Evolutionary conservation across 2,797 vertebrate genomes (phyloP), one percentile per base, ranked within the genome.

Genomic region (Toxotes lorentzi): DNA sequence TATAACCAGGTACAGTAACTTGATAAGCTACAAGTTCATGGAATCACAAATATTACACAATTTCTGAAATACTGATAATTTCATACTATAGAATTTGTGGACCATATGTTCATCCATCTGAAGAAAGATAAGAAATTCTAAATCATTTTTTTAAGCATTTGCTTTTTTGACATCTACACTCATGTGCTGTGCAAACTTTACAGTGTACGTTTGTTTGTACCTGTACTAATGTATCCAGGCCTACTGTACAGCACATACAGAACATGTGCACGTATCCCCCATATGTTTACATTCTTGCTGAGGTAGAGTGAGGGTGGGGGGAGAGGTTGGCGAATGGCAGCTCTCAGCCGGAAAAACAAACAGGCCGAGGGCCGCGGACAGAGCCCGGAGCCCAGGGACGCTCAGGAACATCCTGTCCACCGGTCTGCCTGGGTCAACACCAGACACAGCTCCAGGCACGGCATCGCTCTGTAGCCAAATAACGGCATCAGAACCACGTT

Each of bases 331-430:
- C 1, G 23, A 64, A 70, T 62, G 75, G 82, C 63, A 63, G 78
- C 87, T 86, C 79, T 78, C 78, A 89, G 78, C 72, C 72, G 88
- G 93, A 93, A 95, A 95, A 94, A 94, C 92, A 95, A 96, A 95
- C 92, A 95, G 58, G 76, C 34, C 5, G 68, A 11, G 72, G 72
- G 74, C 51, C 4, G 4, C 0, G 3, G 76, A 65, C 40, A 27
- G 45, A 11, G 35, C 50, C 71, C 4, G 17, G 63, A 78, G 83
- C 73, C 72, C 21, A 35, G 30, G 79, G 85, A 63, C 11, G 40
- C 57, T 73, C 79, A 48, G 83, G 91, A 90, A 94, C 94, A 93
- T 88, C 75, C 81, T 90, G 93, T 94, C 81, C 88, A 82, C 48
- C 67, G 69, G 76, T 73, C 80, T 54, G 79, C 80, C 71, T 93